phyloP scores from a whole-genome alignment of 2,888 invertebrate species.

The Cephalotes varians region DNA sequence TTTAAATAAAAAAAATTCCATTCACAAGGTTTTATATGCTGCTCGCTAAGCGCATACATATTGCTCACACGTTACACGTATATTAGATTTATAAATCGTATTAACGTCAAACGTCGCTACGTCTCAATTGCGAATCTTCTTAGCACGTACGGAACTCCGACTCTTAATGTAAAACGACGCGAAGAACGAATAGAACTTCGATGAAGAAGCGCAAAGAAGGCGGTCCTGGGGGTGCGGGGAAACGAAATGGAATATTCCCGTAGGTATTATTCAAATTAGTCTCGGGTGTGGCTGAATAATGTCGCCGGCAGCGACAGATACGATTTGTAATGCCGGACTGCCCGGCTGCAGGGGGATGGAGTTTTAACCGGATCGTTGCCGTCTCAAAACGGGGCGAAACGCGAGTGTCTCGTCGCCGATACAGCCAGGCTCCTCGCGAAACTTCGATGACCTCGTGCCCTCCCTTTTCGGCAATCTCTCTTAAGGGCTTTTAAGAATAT shows the following conservation, averaged over 20 bases:
- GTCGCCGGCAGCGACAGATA: constrained; percentile 48
- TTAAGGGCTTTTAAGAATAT: constrained; percentile 56
- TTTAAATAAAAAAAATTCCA: neutral
- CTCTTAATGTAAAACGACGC: constrained; percentile 28
- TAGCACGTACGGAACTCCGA: constrained; percentile 10
- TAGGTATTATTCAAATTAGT: constrained; percentile 73
- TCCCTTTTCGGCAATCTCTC: constrained; percentile 37
- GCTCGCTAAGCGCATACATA: neutral
- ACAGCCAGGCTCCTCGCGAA: neutral
- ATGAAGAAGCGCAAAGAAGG: neutral
- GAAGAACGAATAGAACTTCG: constrained; percentile 53
- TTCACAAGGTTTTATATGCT: neutral
- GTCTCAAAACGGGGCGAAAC: neutral
- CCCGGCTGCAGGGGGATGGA: constrained; percentile 53
- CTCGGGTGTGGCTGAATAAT: constrained; percentile 47
- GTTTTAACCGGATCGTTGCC: constrained; percentile 36
- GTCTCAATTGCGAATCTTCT: constrained; percentile 5
- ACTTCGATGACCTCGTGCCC: neutral
- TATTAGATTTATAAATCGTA: neutral
- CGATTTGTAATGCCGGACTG: constrained; percentile 63
- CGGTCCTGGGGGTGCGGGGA: neutral
- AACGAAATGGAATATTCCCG: constrained; percentile 61
- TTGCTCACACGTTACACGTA: neutral
- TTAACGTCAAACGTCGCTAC: neutral
- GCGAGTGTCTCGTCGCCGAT: constrained; percentile 40